phyloP scores from a whole-genome alignment of 2,888 invertebrate genomes.

The Hirtodrosophila histrioides region DNA sequence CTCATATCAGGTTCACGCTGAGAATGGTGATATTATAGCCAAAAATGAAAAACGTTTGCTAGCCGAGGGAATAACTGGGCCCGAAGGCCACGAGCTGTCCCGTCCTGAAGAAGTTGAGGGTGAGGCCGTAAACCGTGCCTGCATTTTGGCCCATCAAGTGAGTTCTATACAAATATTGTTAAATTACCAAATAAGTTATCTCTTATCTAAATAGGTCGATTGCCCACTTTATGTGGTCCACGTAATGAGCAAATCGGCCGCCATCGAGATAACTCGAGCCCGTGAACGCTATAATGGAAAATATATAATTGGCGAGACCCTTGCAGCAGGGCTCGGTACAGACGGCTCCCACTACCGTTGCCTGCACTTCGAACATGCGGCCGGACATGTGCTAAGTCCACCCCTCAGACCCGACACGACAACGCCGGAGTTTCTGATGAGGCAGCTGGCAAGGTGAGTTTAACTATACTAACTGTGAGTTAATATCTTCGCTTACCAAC shows the following conservation, averaged over 20 bases:
- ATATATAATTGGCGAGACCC: slow-evolving; percentile 95
- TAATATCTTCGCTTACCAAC: too few species aligned
- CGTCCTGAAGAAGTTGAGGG: slow-evolving; percentile 98
- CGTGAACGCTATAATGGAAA: slow-evolving; percentile 86
- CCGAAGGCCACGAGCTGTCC: slow-evolving; percentile 97
- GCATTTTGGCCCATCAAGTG: slow-evolving; percentile 96
- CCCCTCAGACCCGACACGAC: slow-evolving; percentile 95
- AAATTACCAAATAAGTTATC: too few species aligned
- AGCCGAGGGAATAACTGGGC: slow-evolving; percentile 94
- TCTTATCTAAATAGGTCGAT: slow-evolving; percentile 63
- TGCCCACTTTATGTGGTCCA: slow-evolving; percentile 97
- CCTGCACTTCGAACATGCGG: slow-evolving; percentile 96
- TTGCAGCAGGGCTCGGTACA: slow-evolving; percentile 89
- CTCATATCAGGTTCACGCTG: slow-evolving; percentile 94
- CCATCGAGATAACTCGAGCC: slow-evolving; percentile 90
- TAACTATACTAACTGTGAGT: too few species aligned
- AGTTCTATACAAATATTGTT: slow-evolving; percentile 6
- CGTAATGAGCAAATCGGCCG: slow-evolving; percentile 98
- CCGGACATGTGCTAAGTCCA: slow-evolving; percentile 96
- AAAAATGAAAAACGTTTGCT: slow-evolving; percentile 95
- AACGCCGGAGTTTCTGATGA: slow-evolving; percentile 94
- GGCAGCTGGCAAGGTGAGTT: slow-evolving; percentile 91
- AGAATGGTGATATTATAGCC: slow-evolving; percentile 97
- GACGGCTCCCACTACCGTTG: slow-evolving; percentile 91
- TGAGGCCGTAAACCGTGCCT: slow-evolving; percentile 97